Evolutionary conservation across 2,888 invertebrate species (phyloP), one percentile per base, ranked within the genome.

Genomic region (Helleia helle): DNA sequence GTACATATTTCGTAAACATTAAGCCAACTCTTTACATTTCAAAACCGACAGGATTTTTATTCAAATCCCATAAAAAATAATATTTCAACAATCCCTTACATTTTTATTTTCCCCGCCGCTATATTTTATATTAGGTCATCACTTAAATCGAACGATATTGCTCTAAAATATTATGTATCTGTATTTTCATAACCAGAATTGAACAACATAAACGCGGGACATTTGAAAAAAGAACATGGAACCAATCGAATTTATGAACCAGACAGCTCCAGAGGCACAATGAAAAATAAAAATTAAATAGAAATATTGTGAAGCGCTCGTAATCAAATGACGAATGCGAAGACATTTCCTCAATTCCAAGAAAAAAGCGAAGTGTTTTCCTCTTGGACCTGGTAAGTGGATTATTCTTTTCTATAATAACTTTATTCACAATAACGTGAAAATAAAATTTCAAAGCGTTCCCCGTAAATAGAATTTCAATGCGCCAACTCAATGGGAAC

Each of bases 321-420:
- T 80, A 80, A 80, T 76, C 65, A 59, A 70, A 83, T 81, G 62
- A 76, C 54, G 57, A 60, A 58, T 52, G 65, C 52, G 56, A 66
- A 64, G 64, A 59, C 54, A 54, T 65, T 70, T 69, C 52, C 50
- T 51, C 47, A 51, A 52, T 49, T 55, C 48, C 46, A 51, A 49
- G 49, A 58, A 57, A 52, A 66, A 63, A 61, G 59, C 54, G 51
- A 56, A 60, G 58, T 62, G 64, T 60, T 56, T 57, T 58, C 56
- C 59, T 59, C 55, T 55, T 54, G 55, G 58, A 55, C 58, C 58
- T 54, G n/a, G 63, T 75, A 76, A 81, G 60, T 63, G 64, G 73
- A 75, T 81, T 81, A 80, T 79, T 74, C 63, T 74, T 70, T 77
- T 77, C 65, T 69, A 69, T 77, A 76, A 77, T 76, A 76, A 71